A percentile compares a stretch with the other conserved stretches of the same genome.
phyloP scores from a whole-genome alignment of 2,888 invertebrate species.

The Acanthoscelides obtectus region DNA sequence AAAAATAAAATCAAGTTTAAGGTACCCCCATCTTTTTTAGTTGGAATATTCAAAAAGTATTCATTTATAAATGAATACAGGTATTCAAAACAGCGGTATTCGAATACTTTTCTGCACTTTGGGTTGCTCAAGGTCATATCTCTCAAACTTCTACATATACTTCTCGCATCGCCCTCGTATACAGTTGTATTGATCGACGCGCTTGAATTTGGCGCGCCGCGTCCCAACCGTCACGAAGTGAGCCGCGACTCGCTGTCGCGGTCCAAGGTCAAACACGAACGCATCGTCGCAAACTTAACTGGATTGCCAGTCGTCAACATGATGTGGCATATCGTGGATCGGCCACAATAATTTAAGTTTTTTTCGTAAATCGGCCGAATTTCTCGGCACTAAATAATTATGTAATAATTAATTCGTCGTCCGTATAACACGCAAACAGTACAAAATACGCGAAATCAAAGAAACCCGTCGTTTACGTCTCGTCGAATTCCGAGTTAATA shows the following conservation, averaged over 20 bases:
- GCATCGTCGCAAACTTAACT: conserved; percentile 24
- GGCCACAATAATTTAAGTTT: conserved; percentile 48
- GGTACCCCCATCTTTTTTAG: too few relatives aligned
- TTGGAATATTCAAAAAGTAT: too few relatives aligned
- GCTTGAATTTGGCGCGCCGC: conserved; percentile 18
- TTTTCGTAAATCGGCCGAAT: conserved; percentile 42
- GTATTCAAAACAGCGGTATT: too few relatives aligned
- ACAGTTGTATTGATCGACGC: conserved; percentile 9
- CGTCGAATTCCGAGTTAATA: conserved; percentile 37
- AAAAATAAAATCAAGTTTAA: too few relatives aligned
- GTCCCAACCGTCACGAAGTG: conserved; percentile 16
- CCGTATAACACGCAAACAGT: conserved; percentile 44
- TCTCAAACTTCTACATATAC: too few relatives aligned
- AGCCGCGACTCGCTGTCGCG: neutral
- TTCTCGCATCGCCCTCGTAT: neutral
- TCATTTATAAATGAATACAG: too few relatives aligned
- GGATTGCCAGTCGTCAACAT: conserved; percentile 47
- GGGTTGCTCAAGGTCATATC: too few relatives aligned
- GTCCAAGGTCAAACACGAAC: conserved; percentile 32
- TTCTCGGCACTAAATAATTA: conserved; percentile 45
- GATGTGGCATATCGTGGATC: conserved; percentile 50
- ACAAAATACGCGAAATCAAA: conserved; percentile 41
- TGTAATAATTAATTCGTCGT: conserved; percentile 44
- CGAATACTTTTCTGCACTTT: too few relatives aligned
- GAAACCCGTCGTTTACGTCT: conserved; percentile 40